A percentile compares a stretch with the other conserved stretches of the same genome.
phyloP scores from a whole-genome alignment of 2,888 invertebrate genomes.

The Pollenia amentaria region DNA sequence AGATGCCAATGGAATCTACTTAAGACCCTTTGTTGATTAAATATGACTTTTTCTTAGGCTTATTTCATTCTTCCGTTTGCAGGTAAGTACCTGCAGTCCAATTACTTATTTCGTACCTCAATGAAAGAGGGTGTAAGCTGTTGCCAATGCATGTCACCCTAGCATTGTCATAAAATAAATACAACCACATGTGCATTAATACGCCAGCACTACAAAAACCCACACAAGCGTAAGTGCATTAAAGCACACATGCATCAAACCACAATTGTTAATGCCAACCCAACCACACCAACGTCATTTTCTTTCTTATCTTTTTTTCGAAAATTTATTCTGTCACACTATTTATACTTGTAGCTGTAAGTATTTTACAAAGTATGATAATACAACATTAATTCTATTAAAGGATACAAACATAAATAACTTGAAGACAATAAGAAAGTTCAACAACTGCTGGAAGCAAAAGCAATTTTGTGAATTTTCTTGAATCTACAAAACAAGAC shows the following conservation, averaged over 20 bases:
- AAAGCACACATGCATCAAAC: not conserved
- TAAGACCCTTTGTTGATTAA: too few relatives aligned
- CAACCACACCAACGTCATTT: slow-evolving; percentile 8
- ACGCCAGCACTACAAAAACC: not conserved
- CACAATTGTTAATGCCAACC: not conserved
- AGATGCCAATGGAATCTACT: too few relatives aligned
- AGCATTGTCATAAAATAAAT: not conserved
- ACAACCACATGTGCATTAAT: too few relatives aligned
- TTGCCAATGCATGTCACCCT: not conserved
- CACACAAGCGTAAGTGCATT: not conserved
- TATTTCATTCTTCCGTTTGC: too few relatives aligned
- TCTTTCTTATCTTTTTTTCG: not conserved
- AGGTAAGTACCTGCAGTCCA: not conserved
- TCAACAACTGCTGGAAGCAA: slow-evolving; percentile 36
- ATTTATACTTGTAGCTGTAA: slow-evolving; percentile 34
- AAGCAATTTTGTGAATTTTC: slow-evolving; percentile 1
- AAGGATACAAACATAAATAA: slow-evolving; percentile 39
- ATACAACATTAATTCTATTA: slow-evolving; percentile 53
- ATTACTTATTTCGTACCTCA: not conserved
- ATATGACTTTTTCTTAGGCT: too few relatives aligned
- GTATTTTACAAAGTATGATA: slow-evolving; percentile 37
- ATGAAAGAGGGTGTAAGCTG: not conserved
- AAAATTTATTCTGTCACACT: not conserved
- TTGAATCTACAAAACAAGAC: not conserved
- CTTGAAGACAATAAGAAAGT: slow-evolving; percentile 35